Percentiles rank a stretch among this genome's conserved stretches.
Conservation (phyloP, 2,113 vertebrate genomes). For the Chroicocephalus ridibundus region DNA sequence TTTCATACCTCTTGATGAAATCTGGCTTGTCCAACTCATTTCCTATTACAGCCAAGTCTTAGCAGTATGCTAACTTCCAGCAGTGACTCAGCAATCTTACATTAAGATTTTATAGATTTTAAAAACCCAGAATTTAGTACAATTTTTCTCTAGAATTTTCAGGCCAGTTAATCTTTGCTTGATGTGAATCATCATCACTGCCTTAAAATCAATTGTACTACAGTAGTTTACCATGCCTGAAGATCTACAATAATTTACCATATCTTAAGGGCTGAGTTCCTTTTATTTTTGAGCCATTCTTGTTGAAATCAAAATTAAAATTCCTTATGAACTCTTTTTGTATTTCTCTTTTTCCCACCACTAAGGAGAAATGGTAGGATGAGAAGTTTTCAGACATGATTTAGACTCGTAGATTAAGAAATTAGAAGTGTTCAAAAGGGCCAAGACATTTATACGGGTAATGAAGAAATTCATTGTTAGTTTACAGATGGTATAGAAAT, state of each 20-base stretch:
- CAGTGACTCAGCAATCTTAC: slow-evolving; percentile 2
- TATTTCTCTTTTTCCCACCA: not conserved
- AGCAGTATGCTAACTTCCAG: not conserved
- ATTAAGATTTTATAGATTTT: not conserved
- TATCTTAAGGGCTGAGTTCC: not conserved
- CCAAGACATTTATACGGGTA: not conserved
- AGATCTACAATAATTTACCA: not conserved
- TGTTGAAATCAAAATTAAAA: not conserved
- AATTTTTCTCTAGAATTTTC: not conserved
- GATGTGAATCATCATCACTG: not conserved
- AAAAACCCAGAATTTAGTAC: not conserved
- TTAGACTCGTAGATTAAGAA: not conserved
- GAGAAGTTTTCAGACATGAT: not conserved
- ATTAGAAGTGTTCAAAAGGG: not conserved
- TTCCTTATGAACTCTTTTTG: not conserved
- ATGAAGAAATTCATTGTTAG: not conserved
- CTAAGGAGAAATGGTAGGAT: not conserved
- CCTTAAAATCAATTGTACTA: not conserved
- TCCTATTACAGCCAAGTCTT: not conserved
- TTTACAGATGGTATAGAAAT: not conserved
- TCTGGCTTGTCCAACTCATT: not conserved
- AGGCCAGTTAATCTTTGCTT: not conserved
- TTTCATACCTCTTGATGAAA: not conserved
- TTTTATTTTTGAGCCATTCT: not conserved
- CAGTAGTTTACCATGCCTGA: not conserved